Base-by-base conservation (phyloP, 2,113 vertebrate species). In the Cichladusa arquata region DNA sequence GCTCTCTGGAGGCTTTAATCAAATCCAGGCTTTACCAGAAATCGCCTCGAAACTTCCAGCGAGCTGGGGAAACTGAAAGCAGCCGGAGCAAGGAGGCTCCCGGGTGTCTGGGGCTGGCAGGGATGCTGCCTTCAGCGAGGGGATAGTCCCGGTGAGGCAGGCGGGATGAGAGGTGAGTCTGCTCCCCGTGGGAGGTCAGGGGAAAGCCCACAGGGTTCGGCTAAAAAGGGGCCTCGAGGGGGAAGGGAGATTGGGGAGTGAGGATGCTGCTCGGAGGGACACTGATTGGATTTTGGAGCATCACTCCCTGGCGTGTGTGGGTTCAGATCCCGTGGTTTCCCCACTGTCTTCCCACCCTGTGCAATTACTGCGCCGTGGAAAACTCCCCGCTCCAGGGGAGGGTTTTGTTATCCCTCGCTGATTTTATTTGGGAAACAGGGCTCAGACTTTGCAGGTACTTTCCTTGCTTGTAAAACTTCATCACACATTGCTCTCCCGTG, bases 1-100 rank as follows among this genome's bases (percentile, higher is more conserved):
- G 60, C 24, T 91, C 94, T 92, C 94, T 5, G 69, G 93, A 92
- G 91, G 66, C 84, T 95, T 89, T 96, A 92, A 96, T 97, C 89
- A 89, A 87, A 91, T 87, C 86, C 94, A 95, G 94, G 48, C 86
- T 88, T 84, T 45, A 58, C 40, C 83, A 93, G 93, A 71, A 93
- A 79, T 74, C 2, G 25, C 65, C 69, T 92, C 11, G 7, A 65
- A 92, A 88, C 91, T 95, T 80, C 71, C 84, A 94, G 78, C 1
- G 7, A 89, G 81, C 72, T 1, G 34, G 90, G 88, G 74, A 65
- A 82, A 60, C 66, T 2, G 23, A 85, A 89, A 91, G 92, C 95
- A 48, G 87, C 56, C 0, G 3, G 81, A 89, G 64, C 11, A 4
- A 38, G 81, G 84, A 90, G 66, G 71, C 45, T 87, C 28, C 57